phyloP scores from a whole-genome alignment of 2,113 vertebrate species.

The Aplodontia rufa region DNA sequence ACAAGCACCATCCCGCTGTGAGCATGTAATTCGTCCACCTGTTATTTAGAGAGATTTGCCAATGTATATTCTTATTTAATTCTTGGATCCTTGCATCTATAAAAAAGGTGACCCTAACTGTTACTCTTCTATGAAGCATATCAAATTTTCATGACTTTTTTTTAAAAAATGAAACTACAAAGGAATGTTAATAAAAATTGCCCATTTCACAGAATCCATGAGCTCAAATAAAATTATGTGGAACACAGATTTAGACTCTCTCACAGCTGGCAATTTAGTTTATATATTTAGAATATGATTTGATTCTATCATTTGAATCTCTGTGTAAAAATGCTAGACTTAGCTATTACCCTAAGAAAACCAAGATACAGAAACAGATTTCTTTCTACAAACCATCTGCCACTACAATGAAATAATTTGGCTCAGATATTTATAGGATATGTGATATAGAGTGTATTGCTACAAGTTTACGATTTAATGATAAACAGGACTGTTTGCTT shows the following conservation, averaged over 20 bases:
- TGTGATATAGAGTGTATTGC: slow-evolving; percentile 20
- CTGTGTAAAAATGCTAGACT: not conserved
- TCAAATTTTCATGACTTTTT: slow-evolving; percentile 27
- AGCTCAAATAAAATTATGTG: slow-evolving; percentile 17
- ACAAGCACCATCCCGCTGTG: slow-evolving; percentile 66
- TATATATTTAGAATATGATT: not conserved
- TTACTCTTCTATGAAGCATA: not conserved
- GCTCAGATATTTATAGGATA: slow-evolving; percentile 49
- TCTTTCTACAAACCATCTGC: slow-evolving; percentile 41
- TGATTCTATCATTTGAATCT: not conserved
- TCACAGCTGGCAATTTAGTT: not conserved
- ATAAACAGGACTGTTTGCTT: slow-evolving; percentile 60
- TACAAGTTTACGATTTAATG: slow-evolving; percentile 58
- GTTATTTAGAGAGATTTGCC: slow-evolving; percentile 54
- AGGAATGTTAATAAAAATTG: slow-evolving; percentile 40
- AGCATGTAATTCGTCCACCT: slow-evolving; percentile 64
- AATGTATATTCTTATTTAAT: slow-evolving; percentile 53
- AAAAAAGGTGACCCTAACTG: not conserved
- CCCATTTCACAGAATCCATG: not conserved
- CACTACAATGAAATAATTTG: slow-evolving; percentile 54
- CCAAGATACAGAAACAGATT: slow-evolving; percentile 12
- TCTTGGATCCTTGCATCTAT: slow-evolving; percentile 10
- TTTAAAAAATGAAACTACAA: slow-evolving; percentile 33
- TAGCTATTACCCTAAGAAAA: not conserved
- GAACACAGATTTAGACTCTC: not conserved